Conservation (phyloP, 2,113 vertebrate species). For the Crypturellus undulatus region DNA sequence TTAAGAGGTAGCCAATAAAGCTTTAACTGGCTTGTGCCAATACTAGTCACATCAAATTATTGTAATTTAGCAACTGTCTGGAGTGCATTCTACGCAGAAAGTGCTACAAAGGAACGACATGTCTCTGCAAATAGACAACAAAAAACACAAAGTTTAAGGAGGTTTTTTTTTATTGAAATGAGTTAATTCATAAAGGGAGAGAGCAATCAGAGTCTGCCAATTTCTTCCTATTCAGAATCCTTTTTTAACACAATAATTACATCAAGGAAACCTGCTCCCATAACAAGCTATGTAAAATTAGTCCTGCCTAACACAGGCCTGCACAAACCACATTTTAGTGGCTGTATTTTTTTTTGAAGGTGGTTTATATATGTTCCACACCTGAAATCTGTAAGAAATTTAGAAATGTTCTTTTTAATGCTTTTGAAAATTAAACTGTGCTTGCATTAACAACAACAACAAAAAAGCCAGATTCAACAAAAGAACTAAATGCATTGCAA, state of each 20-base stretch:
- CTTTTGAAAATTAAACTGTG: slow-evolving; percentile 13
- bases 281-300: background rate
- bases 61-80: background rate
- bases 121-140: background rate
- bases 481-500: background rate
- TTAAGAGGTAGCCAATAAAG: background rate
- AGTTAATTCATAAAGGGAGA: slow-evolving; percentile 57
- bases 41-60: background rate
- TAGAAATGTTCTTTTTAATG: background rate
- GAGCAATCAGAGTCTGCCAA: background rate
- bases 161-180: slow-evolving; percentile 3
- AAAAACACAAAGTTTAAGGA: slow-evolving; percentile 24
- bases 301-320: background rate
- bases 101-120: background rate
- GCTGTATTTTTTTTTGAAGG: background rate
- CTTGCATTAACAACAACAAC: background rate
- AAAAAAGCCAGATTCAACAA: background rate
- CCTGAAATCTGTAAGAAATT: background rate
- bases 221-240: slow-evolving; percentile 23
- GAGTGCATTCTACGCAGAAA: background rate
- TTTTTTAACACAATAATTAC: background rate
- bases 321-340: background rate
- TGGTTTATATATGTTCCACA: background rate
- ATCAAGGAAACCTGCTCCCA: background rate
- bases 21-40: background rate